These are phyloP conservation scores for Rallus limicola DNA, from an alignment of 2,113 vertebrate species.

Conservation along the genomic window DNA sequence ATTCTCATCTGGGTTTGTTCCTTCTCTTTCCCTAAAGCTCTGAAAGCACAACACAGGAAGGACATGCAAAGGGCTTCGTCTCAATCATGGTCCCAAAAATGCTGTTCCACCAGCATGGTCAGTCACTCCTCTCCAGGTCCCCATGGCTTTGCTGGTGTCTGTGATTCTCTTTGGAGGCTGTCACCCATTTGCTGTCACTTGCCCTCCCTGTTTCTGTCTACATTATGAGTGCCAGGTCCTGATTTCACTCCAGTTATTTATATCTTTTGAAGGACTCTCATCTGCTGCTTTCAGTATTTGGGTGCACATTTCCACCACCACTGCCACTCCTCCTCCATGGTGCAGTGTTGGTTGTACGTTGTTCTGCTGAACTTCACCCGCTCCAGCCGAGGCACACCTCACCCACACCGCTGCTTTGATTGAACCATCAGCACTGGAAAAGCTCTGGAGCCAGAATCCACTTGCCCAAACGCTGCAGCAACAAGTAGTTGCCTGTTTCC, in stretches of 20 bases:
- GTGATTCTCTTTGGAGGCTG: neutral
- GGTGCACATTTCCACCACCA: rapidly evolving
- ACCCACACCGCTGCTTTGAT: neutral
- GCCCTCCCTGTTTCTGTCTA: neutral
- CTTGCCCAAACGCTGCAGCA: too few relatives aligned
- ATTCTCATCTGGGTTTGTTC: neutral
- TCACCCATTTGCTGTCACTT: neutral
- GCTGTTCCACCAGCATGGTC: rapidly evolving
- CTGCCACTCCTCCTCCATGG: neutral
- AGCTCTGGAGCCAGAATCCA: neutral
- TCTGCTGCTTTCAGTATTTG: neutral
- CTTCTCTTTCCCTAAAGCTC: neutral
- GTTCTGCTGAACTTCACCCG: neutral
- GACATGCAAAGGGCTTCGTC: rapidly evolving
- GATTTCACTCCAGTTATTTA: neutral
- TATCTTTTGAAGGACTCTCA: neutral
- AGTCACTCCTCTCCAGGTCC: rapidly evolving
- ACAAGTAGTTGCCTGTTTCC: neutral
- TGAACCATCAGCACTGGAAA: neutral
- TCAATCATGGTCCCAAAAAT: rapidly evolving
- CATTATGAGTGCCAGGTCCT: neutral
- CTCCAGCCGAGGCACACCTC: neutral
- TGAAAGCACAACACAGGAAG: neutral
- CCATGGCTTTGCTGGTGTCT: neutral
- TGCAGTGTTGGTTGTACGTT: rapidly evolving